Percentiles rank a stretch among this genome's conserved stretches.
Conservation (phyloP, 53 echinoderm and acorn worm genomes). For the Apostichopus leukothele region DNA sequence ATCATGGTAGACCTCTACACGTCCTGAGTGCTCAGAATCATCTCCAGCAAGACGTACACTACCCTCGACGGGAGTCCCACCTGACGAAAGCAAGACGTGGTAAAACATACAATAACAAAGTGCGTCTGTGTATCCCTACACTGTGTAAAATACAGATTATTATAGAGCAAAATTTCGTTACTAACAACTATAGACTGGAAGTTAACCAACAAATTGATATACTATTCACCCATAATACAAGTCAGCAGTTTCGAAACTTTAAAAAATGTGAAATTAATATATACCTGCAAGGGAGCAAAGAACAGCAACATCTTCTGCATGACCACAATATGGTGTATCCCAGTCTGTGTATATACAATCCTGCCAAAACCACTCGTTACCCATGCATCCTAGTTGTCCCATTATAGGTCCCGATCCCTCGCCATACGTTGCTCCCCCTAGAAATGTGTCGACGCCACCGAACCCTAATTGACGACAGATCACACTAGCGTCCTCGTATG, state of each 20-base stretch:
- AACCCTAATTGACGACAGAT: constrained; percentile 16
- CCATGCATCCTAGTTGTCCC: neutral
- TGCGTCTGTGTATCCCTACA: too few species aligned
- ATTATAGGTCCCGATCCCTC: constrained; percentile 14
- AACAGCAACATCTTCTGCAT: constrained; percentile 5
- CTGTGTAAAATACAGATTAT: too few species aligned
- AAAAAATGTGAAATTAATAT: neutral
- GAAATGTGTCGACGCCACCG: neutral
- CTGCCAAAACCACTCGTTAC: constrained; percentile 6
- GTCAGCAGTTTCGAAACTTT: too few species aligned
- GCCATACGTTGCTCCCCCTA: neutral
- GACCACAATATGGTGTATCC: neutral
- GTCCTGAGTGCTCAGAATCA: neutral
- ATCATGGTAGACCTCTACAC: neutral
- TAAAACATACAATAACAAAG: too few species aligned
- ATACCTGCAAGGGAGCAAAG: neutral
- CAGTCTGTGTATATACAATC: constrained; percentile 1
- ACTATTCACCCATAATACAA: too few species aligned
- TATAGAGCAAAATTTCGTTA: too few species aligned
- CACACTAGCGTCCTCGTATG: constrained; percentile 1
- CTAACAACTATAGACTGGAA: too few species aligned
- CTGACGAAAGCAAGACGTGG: neutral
- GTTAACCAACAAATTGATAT: too few species aligned
- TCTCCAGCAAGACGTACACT: neutral
- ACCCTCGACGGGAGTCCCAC: neutral